phyloP scores from a whole-genome alignment of 30 jellyfish, hydroid and myxozoan species.

The Aurelia aurita region DNA sequence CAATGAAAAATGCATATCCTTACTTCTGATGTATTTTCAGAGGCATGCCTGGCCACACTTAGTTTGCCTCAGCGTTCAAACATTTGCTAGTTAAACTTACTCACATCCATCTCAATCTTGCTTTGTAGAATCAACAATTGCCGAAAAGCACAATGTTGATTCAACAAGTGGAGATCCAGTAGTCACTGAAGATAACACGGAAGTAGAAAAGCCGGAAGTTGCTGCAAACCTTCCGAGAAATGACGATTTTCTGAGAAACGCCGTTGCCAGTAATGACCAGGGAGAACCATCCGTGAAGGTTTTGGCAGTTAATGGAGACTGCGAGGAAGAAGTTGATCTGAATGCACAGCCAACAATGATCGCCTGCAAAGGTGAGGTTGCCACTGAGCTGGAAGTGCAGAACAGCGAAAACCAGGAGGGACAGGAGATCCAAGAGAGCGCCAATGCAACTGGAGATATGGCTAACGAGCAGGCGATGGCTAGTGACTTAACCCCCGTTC shows the following conservation, averaged over 20 bases:
- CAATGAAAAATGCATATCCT: too few relatives aligned
- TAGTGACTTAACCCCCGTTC: neutral
- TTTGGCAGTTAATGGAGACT: neutral
- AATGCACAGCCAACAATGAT: slow-evolving; percentile 60
- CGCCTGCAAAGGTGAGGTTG: slow-evolving; percentile 46
- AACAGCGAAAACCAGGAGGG: neutral
- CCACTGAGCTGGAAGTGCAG: neutral
- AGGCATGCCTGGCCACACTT: too few relatives aligned
- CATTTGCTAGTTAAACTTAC: neutral
- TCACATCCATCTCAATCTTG: slow-evolving; percentile 75
- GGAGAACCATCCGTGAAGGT: neutral
- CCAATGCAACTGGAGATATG: neutral
- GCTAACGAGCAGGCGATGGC: neutral
- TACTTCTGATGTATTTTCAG: too few relatives aligned
- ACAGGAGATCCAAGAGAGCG: neutral
- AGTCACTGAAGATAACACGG: neutral
- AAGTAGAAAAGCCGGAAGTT: neutral
- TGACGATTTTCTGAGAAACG: neutral
- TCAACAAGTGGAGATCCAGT: slow-evolving; percentile 3
- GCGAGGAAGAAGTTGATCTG: slow-evolving; percentile 48
- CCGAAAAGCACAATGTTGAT: slow-evolving; percentile 13
- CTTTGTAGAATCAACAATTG: slow-evolving; percentile 61
- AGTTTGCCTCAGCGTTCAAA: neutral
- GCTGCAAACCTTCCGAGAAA: neutral
- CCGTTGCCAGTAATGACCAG: neutral